A percentile compares a stretch with the other conserved stretches of the same genome.
phyloP scores from a whole-genome alignment of 2,888 invertebrate species.

The Chymomyza procnemis region DNA sequence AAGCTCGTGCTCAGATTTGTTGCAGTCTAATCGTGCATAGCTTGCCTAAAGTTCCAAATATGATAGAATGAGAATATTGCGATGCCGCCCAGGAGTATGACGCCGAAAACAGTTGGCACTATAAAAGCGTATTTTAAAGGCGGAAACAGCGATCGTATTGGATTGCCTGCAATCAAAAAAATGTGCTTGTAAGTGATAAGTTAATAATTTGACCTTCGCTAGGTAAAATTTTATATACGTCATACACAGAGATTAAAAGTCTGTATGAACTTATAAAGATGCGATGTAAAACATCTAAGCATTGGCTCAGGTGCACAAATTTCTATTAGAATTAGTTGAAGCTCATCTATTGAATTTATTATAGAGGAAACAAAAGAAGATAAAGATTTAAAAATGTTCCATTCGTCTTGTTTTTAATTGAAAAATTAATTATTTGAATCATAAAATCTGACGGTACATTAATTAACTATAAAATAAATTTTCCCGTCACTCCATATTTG shows the following conservation, averaged over 20 bases:
- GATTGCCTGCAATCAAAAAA: conserved; percentile 79
- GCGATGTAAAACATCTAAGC: background rate
- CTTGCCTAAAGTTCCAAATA: conserved; percentile 71
- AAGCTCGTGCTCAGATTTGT: background rate
- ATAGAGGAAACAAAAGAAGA: too few relatives aligned
- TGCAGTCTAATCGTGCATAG: conserved; percentile 39
- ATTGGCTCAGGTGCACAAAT: background rate
- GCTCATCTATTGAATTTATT: too few relatives aligned
- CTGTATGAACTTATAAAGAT: background rate
- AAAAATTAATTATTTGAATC: too few relatives aligned
- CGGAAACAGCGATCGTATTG: conserved; percentile 80
- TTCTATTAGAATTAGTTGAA: too few relatives aligned
- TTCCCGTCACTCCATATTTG: too few relatives aligned
- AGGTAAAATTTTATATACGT: conserved; percentile 7
- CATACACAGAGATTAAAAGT: background rate
- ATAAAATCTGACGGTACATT: too few relatives aligned
- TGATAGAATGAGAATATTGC: conserved; percentile 83
- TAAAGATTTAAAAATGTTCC: too few relatives aligned
- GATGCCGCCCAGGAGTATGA: conserved; percentile 84
- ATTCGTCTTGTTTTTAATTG: too few relatives aligned
- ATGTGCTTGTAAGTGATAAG: background rate
- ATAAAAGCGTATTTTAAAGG: conserved; percentile 82
- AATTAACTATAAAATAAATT: too few relatives aligned
- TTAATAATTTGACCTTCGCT: conserved; percentile 7
- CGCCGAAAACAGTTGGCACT: conserved; percentile 82